These are phyloP conservation scores for Xestoiulus laeticollis DNA, from an alignment of 2,888 invertebrate species.

Conservation along the genomic window DNA sequence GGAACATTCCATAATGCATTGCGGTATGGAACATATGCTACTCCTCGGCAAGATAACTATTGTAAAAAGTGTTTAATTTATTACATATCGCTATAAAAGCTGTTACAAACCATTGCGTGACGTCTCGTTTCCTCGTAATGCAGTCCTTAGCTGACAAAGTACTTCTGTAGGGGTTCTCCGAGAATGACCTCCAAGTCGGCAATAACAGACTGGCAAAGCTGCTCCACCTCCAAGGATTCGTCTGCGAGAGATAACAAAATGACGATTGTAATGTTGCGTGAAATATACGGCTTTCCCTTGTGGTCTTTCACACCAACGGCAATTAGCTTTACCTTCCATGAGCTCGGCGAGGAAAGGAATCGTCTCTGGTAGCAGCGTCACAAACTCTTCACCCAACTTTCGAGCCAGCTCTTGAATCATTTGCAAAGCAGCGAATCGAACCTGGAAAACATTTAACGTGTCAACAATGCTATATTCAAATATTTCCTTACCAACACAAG, in stretches of 20 bases:
- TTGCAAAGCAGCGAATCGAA: slow-evolving; percentile 75
- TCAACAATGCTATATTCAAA: too few relatives aligned
- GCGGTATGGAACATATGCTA: neutral
- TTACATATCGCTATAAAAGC: slow-evolving; percentile 1
- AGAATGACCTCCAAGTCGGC: slow-evolving; percentile 85
- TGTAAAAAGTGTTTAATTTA: neutral
- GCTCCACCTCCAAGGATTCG: slow-evolving; percentile 76
- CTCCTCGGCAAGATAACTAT: neutral
- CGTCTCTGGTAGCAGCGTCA: slow-evolving; percentile 88
- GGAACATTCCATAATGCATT: neutral
- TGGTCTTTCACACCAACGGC: neutral
- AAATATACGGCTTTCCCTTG: neutral
- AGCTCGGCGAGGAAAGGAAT: slow-evolving; percentile 94
- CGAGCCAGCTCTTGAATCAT: slow-evolving; percentile 80
- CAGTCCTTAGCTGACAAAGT: slow-evolving; percentile 60
- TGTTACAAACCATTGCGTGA: neutral
- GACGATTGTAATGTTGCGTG: neutral
- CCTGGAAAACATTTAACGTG: slow-evolving; percentile 60
- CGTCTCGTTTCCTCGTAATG: neutral
- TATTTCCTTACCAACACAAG: too few relatives aligned
- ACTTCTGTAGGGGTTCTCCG: slow-evolving; percentile 84
- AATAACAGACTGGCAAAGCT: slow-evolving; percentile 80
- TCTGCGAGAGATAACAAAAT: slow-evolving; percentile 59
- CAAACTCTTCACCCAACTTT: slow-evolving; percentile 87
- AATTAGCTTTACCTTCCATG: slow-evolving; percentile 78